phyloP scores from a whole-genome alignment of 2,797 vertebrate species.

The Phataginus tetradactyla region DNA sequence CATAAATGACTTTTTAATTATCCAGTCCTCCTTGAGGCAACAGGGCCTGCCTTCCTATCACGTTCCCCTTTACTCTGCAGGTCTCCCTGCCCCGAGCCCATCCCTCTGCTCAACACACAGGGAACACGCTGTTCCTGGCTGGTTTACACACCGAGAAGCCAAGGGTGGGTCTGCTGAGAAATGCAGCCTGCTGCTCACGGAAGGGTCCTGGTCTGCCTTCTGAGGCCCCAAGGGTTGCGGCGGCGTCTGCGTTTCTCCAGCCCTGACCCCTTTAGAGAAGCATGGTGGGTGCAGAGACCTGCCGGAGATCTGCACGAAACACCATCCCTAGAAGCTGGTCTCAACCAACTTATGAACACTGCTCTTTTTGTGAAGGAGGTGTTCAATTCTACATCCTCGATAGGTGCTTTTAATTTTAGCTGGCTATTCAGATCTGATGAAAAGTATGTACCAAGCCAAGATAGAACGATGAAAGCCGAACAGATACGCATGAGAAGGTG shows the following conservation, averaged over 20 bases:
- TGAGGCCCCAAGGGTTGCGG: neutral
- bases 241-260: neutral
- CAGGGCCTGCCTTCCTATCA: neutral
- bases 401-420: neutral
- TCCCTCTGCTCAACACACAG: neutral
- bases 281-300: neutral
- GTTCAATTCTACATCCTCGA: neutral
- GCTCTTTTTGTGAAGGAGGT: neutral
- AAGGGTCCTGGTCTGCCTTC: neutral
- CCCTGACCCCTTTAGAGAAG: neutral
- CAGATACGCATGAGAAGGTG: too few relatives aligned
- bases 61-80: neutral
- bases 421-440: neutral
- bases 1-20: neutral
- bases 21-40: neutral
- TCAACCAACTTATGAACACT: neutral
- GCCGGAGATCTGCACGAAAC: neutral
- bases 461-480: neutral
- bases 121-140: fast-evolving
- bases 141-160: neutral
- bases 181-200: neutral
- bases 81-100: neutral
- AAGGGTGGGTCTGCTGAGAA: neutral
- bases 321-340: neutral
- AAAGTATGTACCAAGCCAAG: neutral